Percentiles rank a stretch among this genome's conserved stretches.
phyloP scores from a whole-genome alignment of 1,140 invertebrate genomes.

The Zaprionus ghesquierei region DNA sequence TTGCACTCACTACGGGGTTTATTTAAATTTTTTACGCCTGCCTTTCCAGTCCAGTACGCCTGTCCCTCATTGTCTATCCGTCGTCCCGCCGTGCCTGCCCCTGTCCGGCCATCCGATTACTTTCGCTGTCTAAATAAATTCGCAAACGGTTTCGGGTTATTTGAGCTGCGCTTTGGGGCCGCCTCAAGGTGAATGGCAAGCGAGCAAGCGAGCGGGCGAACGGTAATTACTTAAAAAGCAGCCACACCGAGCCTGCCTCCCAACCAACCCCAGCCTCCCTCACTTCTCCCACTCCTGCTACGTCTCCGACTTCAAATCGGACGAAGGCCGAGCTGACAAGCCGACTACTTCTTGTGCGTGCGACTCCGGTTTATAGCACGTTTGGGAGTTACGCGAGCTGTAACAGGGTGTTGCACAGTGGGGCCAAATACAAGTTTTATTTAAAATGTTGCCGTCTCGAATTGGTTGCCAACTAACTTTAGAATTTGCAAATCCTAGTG shows the following conservation, averaged over 20 bases:
- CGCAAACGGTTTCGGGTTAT: slow-evolving; percentile 64
- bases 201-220: slow-evolving; percentile 36
- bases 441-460: not conserved
- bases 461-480: not conserved
- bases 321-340: not conserved
- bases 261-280: not conserved
- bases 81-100: not conserved
- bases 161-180: slow-evolving; percentile 53
- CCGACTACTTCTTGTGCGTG: slow-evolving; percentile 51
- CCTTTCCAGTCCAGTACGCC: slow-evolving; percentile 3
- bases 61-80: not conserved
- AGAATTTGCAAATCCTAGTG: not conserved
- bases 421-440: not conserved
- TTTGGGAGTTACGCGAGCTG: slow-evolving; percentile 45
- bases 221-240: slow-evolving; percentile 77
- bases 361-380: slow-evolving; percentile 66
- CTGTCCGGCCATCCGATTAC: slow-evolving; percentile 56
- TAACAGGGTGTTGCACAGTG: slow-evolving; percentile 3
- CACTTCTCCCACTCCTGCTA: not conserved
- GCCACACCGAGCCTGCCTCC: not conserved
- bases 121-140: slow-evolving; percentile 77
- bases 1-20: slow-evolving; percentile 34
- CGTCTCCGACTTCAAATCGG: not conserved
- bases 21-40: slow-evolving; percentile 29
- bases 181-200: slow-evolving; percentile 72